Percentiles rank a stretch among this genome's conserved stretches.
Evolutionary conservation across 1,140 invertebrate species (phyloP).

Genomic region (Nasonia giraulti): DNA sequence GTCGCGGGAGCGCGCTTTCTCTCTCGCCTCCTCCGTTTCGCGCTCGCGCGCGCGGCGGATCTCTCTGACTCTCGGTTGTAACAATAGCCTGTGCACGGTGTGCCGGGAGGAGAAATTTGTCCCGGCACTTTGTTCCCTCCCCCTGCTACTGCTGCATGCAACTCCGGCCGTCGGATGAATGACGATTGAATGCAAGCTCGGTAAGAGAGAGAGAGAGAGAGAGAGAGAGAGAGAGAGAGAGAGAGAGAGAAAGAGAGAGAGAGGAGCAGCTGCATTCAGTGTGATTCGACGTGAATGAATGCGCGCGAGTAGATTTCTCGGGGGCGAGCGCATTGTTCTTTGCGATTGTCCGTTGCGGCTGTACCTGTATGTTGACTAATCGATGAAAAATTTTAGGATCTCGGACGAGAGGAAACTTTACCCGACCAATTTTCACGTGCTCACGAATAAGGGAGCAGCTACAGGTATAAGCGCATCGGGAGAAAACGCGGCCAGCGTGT

Average conservation of each 20-base stretch:
- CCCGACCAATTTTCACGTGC: background rate
- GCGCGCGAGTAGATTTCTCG: slow-evolving; percentile 15
- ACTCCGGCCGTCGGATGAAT: slow-evolving; percentile 9
- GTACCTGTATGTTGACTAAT: background rate
- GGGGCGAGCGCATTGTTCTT: background rate
- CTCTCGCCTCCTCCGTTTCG: slow-evolving; percentile 7
- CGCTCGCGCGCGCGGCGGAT: background rate
- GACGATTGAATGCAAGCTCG: slow-evolving; percentile 44
- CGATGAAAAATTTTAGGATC: background rate
- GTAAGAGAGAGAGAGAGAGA: background rate
- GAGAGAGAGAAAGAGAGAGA: background rate
- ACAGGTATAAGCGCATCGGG: background rate
- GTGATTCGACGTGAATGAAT: slow-evolving; percentile 31
- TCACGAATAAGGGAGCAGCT: background rate
- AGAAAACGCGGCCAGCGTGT: slow-evolving; percentile 18
- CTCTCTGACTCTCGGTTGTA: background rate
- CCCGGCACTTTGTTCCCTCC: slow-evolving; percentile 45
- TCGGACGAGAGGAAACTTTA: background rate
- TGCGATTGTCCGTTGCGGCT: background rate
- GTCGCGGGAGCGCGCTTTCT: slow-evolving; percentile 32
- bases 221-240: background rate
- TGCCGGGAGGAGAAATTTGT: slow-evolving; percentile 47
- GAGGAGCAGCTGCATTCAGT: slow-evolving; percentile 15
- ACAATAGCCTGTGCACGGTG: slow-evolving; percentile 19
- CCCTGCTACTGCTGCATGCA: background rate